These are phyloP conservation scores for Drosophila obscura DNA, from an alignment of 1,140 invertebrate species.

Conservation along the genomic window DNA sequence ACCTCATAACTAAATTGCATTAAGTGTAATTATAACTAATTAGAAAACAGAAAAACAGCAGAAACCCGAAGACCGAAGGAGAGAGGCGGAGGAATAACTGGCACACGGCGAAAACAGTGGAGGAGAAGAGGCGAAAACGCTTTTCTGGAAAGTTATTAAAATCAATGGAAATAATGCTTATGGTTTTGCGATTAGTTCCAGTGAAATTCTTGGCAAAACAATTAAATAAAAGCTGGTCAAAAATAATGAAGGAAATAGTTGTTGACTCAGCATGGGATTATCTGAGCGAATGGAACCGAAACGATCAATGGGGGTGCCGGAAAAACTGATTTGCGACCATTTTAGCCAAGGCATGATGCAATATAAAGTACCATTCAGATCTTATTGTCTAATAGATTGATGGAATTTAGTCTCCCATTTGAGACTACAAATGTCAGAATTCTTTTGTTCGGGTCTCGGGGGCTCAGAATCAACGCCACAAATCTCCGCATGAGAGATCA, in stretches of 20 bases:
- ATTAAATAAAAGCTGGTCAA: conserved; percentile 10
- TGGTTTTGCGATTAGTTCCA: conserved; percentile 51
- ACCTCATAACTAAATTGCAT: conserved; percentile 78
- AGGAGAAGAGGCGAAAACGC: conserved; percentile 19
- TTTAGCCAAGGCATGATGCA: background rate
- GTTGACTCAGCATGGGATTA: conserved; percentile 34
- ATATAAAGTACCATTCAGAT: background rate
- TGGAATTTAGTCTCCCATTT: conserved; percentile 22
- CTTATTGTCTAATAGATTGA: conserved; percentile 39
- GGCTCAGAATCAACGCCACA: conserved; percentile 24
- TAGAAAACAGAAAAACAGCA: conserved; percentile 62
- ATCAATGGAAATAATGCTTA: conserved; percentile 55
- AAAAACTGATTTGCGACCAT: background rate
- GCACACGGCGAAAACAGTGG: conserved; percentile 36
- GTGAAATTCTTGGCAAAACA: conserved; percentile 15
- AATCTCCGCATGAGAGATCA: conserved; percentile 36
- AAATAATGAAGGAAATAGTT: conserved; percentile 22
- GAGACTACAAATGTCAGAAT: conserved; percentile 17
- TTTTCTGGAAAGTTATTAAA: conserved; percentile 69
- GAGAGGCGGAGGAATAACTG: conserved; percentile 46
- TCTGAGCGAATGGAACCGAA: background rate
- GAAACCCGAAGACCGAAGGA: conserved; percentile 39
- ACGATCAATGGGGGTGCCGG: background rate
- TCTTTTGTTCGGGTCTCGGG: conserved; percentile 20
- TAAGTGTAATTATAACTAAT: conserved; percentile 83